These are phyloP conservation scores for Enoplolaimus lenunculus DNA, from an alignment of 2,888 invertebrate genomes.

Conservation along the genomic window DNA sequence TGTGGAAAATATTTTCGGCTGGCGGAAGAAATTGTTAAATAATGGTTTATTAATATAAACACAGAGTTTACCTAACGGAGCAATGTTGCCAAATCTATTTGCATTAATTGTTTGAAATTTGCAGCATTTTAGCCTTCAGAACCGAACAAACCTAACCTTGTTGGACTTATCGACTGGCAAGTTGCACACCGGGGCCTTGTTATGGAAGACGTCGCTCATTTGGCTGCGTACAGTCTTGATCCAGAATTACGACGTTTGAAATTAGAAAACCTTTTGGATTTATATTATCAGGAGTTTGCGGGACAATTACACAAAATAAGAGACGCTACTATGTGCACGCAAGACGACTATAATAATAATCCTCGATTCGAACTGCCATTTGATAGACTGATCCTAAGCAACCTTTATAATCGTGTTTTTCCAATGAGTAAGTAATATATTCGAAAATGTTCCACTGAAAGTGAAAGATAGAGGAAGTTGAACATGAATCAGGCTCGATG, in stretches of 20 bases:
- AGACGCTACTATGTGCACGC: neutral
- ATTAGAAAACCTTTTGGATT: neutral
- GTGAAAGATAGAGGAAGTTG: too few relatives aligned
- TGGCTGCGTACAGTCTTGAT: neutral
- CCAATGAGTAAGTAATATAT: neutral
- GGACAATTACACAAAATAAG: neutral
- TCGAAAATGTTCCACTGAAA: too few relatives aligned
- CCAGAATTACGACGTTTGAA: neutral
- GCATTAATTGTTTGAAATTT: too few relatives aligned
- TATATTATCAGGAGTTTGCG: neutral
- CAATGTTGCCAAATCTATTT: too few relatives aligned
- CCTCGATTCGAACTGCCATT: neutral
- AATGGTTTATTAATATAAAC: too few relatives aligned
- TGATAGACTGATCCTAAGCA: neutral
- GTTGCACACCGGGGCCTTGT: neutral
- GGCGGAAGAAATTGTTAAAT: too few relatives aligned
- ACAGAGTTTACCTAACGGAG: too few relatives aligned
- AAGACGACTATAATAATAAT: too few relatives aligned
- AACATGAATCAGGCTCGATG: too few relatives aligned
- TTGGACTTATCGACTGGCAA: conserved; percentile 9
- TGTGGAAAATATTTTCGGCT: too few relatives aligned
- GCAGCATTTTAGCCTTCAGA: too few relatives aligned
- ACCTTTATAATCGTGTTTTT: neutral
- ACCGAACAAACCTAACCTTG: neutral
- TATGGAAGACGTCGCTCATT: neutral